Evolutionary conservation across 2,888 invertebrate species (phyloP), one percentile per base, ranked within the genome.

Genomic region (Thelaira solivaga): DNA sequence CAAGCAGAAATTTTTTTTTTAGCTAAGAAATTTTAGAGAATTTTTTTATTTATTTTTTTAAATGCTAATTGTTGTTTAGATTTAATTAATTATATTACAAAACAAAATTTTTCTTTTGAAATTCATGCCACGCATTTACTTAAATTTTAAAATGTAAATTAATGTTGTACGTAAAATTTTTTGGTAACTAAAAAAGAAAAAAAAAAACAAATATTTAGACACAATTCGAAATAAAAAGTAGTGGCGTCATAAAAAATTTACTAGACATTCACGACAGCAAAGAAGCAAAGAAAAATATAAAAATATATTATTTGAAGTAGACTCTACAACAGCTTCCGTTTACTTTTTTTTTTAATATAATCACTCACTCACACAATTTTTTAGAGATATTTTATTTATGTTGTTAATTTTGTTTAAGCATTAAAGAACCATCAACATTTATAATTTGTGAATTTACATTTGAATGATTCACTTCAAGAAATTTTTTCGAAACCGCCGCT

Each of bases 161-260:
- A 36, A 55, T 55, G 62, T 69, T 77, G 73, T 69, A 64, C 53
- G 77, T 59, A 74, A 31, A 73, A 55, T 72, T 20, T n/a, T 64
- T 43, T 64, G 74, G 65, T 74, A 78, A 69, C 55, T 73, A 64
- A 78, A 73, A 69, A 16, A 43, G 36, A 34, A 73, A 73, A 64
- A 78, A 73, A 69, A 16, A 43, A 36, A 34, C 69, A 73, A 77
- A 77, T 43, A 64, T 73, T 73, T 73, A 62, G 57, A 77, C 47
- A 59, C 26, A 73, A 73, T 69, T 51, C 62, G 43, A 26, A 77
- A 43, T 57, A 62, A 78, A 74, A 65, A 51, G 69, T 34, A 45
- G 26, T 59, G 77, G 59, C 74, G 69, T 72, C 76, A 76, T 55
- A 65, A 71, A 65, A 71, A 72, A 76, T 61, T 72, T 49, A 76